phyloP scores from a whole-genome alignment of 2,888 invertebrate species.

The Chloromyia formosa region DNA sequence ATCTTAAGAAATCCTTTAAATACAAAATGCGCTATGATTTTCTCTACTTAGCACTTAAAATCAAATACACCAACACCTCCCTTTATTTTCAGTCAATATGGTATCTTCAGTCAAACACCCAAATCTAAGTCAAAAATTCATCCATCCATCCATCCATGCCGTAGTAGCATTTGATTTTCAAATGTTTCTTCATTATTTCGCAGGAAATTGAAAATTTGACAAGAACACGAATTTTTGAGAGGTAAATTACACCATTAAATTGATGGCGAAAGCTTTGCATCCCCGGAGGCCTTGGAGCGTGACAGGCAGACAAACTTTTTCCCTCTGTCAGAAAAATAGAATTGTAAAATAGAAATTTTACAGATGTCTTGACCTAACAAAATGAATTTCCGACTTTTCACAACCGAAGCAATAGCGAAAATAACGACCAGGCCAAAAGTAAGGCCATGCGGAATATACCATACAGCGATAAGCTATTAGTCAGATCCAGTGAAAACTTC shows the following conservation, averaged over 20 bases:
- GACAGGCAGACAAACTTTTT: slow-evolving; percentile 14
- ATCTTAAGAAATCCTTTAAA: no score
- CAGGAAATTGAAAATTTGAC: slow-evolving; percentile 31
- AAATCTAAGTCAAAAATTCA: no score
- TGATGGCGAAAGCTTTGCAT: not conserved
- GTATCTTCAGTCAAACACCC: no score
- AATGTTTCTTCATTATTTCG: slow-evolving; percentile 19
- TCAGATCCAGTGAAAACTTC: slow-evolving; percentile 13
- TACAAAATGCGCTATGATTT: no score
- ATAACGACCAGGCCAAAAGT: not conserved
- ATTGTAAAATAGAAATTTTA: slow-evolving; percentile 13
- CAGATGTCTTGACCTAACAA: not conserved
- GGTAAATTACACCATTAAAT: slow-evolving; percentile 10
- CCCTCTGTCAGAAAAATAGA: not conserved
- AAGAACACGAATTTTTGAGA: not conserved
- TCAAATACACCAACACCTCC: no score
- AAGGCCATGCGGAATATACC: no score
- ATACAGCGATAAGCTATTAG: slow-evolving; percentile 29
- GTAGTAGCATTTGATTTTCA: slow-evolving; percentile 2
- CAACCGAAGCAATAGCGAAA: not conserved
- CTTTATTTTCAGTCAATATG: no score
- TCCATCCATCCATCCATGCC: not conserved
- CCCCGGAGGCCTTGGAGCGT: not conserved
- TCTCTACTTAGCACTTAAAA: no score
- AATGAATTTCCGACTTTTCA: not conserved